These are phyloP conservation scores for Neogale vison DNA, from an alignment of 2,113 vertebrate genomes.

Conservation along the genomic window DNA sequence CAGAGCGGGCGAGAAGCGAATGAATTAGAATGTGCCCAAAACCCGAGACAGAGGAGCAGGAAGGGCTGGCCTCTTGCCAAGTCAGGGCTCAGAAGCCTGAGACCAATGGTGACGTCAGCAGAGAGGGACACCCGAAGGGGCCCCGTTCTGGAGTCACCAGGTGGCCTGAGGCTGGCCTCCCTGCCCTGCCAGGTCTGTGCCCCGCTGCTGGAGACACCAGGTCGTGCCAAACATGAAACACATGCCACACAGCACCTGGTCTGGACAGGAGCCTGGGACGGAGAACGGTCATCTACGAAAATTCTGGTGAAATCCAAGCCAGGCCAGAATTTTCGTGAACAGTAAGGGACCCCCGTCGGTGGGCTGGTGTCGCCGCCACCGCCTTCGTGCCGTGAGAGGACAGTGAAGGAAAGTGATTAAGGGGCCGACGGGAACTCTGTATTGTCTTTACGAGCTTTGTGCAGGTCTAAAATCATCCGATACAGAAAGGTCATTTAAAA, in stretches of 20 bases:
- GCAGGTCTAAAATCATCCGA: neutral
- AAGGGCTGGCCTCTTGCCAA: neutral
- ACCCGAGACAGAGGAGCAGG: neutral
- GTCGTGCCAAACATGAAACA: neutral
- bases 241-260: fast-evolving
- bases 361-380: neutral
- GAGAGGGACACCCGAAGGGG: neutral
- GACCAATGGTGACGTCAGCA: fast-evolving
- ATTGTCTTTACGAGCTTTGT: neutral
- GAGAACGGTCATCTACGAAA: fast-evolving
- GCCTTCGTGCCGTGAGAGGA: fast-evolving
- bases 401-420: fast-evolving
- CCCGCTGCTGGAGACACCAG: neutral
- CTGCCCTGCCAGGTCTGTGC: neutral
- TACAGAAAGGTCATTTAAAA: neutral
- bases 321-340: no score
- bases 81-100: neutral
- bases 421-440: fast-evolving
- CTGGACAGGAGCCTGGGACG: no score
- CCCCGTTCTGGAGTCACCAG: fast-evolving
- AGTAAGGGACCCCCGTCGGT: fast-evolving
- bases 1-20: neutral
- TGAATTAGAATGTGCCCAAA: neutral
- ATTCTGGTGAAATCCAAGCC: neutral
- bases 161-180: neutral